These are phyloP conservation scores for Lordiphosa stackelbergi DNA, from an alignment of 1,140 invertebrate genomes.

Conservation along the genomic window DNA sequence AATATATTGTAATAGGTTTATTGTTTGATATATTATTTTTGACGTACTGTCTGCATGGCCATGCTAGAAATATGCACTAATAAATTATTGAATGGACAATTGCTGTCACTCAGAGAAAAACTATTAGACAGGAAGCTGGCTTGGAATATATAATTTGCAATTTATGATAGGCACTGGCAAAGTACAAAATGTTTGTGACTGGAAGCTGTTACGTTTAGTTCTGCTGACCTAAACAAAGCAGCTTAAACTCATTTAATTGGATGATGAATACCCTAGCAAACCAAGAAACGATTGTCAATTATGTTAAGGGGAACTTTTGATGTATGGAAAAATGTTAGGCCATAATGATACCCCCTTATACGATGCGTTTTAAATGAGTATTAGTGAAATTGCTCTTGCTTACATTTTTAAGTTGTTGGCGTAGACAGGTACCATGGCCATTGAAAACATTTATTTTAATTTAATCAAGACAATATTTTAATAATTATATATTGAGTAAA, in stretches of 20 bases:
- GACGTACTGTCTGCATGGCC: conserved; percentile 14
- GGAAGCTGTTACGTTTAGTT: conserved; percentile 15
- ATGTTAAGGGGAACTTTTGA: no score
- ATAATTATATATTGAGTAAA: no score
- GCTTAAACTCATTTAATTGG: conserved; percentile 47
- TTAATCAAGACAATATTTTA: no score
- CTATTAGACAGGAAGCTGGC: conserved; percentile 9
- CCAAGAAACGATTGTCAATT: no score
- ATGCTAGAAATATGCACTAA: conserved; percentile 41
- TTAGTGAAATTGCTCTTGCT: no score
- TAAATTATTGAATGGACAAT: conserved; percentile 59
- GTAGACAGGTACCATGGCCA: no score
- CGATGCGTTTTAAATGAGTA: no score
- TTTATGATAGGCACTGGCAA: conserved; percentile 15
- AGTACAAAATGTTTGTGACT: conserved; percentile 10
- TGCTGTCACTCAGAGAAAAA: conserved; percentile 30
- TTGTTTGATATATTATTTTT: conserved; percentile 63
- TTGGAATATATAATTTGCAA: no score
- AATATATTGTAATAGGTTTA: conserved; percentile 56
- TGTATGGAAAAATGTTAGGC: no score
- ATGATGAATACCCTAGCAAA: conserved; percentile 2
- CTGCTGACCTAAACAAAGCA: conserved; percentile 26
- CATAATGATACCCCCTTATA: no score
- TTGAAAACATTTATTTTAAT: no score
- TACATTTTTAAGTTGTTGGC: no score